These are phyloP conservation scores for Dendroctonus valens DNA, from an alignment of 1,140 invertebrate genomes.

Conservation along the genomic window DNA sequence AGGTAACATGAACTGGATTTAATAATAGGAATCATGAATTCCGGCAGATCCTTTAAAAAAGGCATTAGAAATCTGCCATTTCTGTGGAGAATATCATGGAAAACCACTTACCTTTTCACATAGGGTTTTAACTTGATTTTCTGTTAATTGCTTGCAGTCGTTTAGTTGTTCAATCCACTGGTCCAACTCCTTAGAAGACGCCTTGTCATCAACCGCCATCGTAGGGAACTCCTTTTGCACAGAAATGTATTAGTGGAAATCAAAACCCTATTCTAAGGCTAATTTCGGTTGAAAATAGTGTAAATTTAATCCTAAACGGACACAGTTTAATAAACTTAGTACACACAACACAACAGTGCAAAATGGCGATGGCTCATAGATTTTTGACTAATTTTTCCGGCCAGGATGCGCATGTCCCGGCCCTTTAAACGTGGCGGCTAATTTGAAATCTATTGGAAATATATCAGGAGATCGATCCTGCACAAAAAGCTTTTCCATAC, in stretches of 20 bases:
- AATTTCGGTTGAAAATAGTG: constrained; percentile 7
- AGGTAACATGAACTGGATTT: too few relatives aligned
- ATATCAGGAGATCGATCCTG: constrained; percentile 8
- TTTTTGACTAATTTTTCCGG: constrained; percentile 28
- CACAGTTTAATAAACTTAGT: constrained; percentile 30
- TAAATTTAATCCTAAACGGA: constrained; percentile 20
- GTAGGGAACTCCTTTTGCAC: constrained; percentile 32
- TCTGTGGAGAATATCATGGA: not conserved
- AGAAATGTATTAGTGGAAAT: constrained; percentile 28
- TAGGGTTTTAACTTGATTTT: constrained; percentile 99
- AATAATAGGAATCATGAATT: too few relatives aligned
- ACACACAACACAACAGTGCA: constrained; percentile 36
- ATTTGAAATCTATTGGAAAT: constrained; percentile 23
- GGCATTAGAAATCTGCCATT: too few relatives aligned
- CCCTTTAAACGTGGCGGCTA: constrained; percentile 17
- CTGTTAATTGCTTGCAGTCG: constrained; percentile 99
- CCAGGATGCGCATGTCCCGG: constrained; percentile 19
- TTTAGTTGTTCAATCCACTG: constrained; percentile 99
- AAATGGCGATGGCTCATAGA: constrained; percentile 36
- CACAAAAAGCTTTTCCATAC: not conserved
- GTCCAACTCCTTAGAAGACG: constrained; percentile 95
- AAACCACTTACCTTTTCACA: constrained; percentile 91
- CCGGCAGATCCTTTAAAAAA: too few relatives aligned
- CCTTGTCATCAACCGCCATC: constrained; percentile 83
- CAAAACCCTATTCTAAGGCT: constrained; percentile 16